Evolutionary conservation across 2,113 vertebrate genomes (phyloP), one percentile per base, ranked within the genome.

Genomic region (Parus major): DNA sequence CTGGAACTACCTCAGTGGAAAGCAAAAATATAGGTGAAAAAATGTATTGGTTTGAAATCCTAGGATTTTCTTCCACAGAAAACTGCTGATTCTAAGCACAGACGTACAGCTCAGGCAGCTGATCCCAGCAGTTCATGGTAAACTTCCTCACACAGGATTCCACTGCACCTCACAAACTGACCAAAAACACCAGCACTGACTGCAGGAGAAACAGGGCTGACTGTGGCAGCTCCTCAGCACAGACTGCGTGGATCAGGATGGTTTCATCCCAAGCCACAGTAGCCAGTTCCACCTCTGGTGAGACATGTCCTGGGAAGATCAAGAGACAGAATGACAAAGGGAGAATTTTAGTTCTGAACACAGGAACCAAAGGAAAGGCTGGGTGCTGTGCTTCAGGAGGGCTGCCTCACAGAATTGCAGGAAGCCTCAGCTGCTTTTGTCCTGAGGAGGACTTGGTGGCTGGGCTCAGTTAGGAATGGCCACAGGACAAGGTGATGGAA

Each of bases 11-110:
- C 81, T 94, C 66, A 68, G 59, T 46, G 31, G 63, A 73, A 84
- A 86, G 39, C 72, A 75, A 93, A 94, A 93, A 70, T 9, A 33
- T 33, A 47, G 56, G 49, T 93, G 80, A 93, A 93, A 76, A 84
- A 83, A 78, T 20, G 57, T 15, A n/a, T 19, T 65, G 22, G 24
- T 77, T 90, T 68, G 35, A 36, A 61, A 56, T 63, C 28, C 2
- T n/a, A 49, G 73, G 77, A n/a, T 92, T 81, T 86, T 86, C n/a
- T 78, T 60, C 79, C 50, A 8, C 47, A 18, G 82, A 61, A 94
- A 83, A 53, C 47, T 72, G 82, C 68, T 65, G 82, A 69, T 61
- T 68, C 28, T 29, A 46, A 59, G 68, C 57, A 57, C 0, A 2
- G n/a, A 36, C 75, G 68, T 78, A 36, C 29, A 84, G 78, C 57